phyloP scores from a whole-genome alignment of 37 sponge, comb jelly and placozoan genomes.

The Cliona cf. orientalis region DNA sequence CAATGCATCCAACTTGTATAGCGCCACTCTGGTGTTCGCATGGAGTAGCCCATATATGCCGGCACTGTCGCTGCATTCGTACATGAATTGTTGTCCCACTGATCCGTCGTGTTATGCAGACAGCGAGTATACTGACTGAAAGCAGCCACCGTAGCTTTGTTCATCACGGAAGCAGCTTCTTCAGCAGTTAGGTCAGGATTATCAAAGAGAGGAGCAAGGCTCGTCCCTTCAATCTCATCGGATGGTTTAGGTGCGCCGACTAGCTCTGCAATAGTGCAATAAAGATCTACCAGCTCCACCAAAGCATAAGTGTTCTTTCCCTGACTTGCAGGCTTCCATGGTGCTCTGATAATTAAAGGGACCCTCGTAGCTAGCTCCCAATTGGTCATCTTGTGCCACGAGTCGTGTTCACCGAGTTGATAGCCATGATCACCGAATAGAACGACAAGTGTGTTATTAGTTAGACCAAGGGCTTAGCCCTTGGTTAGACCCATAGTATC shows the following conservation, averaged over 20 bases:
- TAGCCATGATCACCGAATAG: constrained; percentile 37
- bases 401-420: constrained; percentile 43
- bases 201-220: constrained; percentile 17
- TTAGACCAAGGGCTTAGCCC: too few relatives aligned
- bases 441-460: constrained; percentile 15
- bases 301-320: constrained; percentile 9
- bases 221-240: constrained; percentile 11
- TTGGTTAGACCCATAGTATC: neutral
- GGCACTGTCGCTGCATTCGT: neutral
- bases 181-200: neutral
- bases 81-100: constrained; percentile 2
- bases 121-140: constrained; percentile 6
- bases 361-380: constrained; percentile 20
- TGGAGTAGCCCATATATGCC: constrained; percentile 19
- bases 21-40: constrained; percentile 22
- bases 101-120: neutral
- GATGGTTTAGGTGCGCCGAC: constrained; percentile 19
- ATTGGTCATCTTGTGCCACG: constrained; percentile 40
- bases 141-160: constrained; percentile 1
- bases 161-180: neutral
- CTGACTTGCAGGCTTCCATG: constrained; percentile 6
- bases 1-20: constrained; percentile 25
- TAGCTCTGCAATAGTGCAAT: constrained; percentile 18
- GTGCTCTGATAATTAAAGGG: constrained; percentile 27
- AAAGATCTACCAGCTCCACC: constrained; percentile 40